Percentiles rank a stretch among this genome's conserved stretches.
Evolutionary conservation across 2,888 invertebrate genomes (phyloP).

Genomic region (Thera britannica): DNA sequence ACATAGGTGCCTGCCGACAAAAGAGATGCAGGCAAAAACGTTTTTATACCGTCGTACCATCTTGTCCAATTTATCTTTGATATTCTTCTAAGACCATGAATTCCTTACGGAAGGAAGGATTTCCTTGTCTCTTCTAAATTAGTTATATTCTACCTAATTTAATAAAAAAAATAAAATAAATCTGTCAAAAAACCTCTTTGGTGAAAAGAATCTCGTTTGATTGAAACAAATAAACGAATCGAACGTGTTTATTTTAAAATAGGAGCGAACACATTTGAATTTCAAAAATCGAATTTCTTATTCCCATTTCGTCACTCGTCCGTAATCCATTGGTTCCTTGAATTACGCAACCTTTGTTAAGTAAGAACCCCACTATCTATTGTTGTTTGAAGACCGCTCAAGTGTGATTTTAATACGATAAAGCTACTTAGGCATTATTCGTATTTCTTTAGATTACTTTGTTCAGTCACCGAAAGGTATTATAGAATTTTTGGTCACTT

Average conservation of each 20-base stretch:
- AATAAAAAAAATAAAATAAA: too few relatives aligned
- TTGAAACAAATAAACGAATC: not conserved
- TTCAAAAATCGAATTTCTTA: slow-evolving; percentile 8
- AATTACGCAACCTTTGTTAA: slow-evolving; percentile 47
- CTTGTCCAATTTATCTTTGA: too few relatives aligned
- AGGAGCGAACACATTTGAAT: not conserved
- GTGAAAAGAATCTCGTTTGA: too few relatives aligned
- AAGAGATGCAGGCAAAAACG: not conserved
- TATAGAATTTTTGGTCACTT: slow-evolving; percentile 17
- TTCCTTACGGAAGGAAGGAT: too few relatives aligned
- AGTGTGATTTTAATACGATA: slow-evolving; percentile 66
- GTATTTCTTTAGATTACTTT: slow-evolving; percentile 33
- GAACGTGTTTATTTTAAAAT: not conserved
- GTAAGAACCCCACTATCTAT: slow-evolving; percentile 29
- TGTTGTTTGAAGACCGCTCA: slow-evolving; percentile 43
- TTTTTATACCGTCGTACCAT: too few relatives aligned
- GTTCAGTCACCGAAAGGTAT: slow-evolving; percentile 32
- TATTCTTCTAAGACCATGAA: too few relatives aligned
- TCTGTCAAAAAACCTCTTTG: too few relatives aligned
- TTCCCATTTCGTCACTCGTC: slow-evolving; percentile 9
- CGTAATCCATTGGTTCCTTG: slow-evolving; percentile 38
- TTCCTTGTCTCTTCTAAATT: too few relatives aligned
- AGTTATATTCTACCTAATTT: too few relatives aligned
- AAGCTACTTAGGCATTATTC: slow-evolving; percentile 45
- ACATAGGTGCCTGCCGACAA: not conserved